These are phyloP conservation scores for Drosophila vallismaia DNA, from an alignment of 2,888 invertebrate genomes.

Conservation along the genomic window DNA sequence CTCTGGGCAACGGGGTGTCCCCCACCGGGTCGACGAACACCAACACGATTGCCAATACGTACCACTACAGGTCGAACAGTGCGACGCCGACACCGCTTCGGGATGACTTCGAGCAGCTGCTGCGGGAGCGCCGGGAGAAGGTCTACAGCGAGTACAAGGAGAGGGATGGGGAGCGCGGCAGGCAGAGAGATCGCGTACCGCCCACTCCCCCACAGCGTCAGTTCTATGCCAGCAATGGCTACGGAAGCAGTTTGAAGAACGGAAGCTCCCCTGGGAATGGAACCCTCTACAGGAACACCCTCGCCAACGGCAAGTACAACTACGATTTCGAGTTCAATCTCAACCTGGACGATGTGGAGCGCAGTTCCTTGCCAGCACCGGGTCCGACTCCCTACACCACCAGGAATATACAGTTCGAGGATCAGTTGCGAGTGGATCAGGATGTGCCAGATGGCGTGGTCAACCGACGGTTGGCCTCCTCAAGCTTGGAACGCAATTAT, in stretches of 20 bases:
- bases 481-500: slow-evolving; percentile 83
- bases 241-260: slow-evolving; percentile 26
- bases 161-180: slow-evolving; percentile 20
- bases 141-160: slow-evolving; percentile 75
- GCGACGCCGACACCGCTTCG: slow-evolving; percentile 75
- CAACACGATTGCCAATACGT: slow-evolving; percentile 76
- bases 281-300: slow-evolving; percentile 4
- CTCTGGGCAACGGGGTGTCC: slow-evolving; percentile 83
- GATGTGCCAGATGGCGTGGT: slow-evolving; percentile 74
- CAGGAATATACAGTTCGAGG: slow-evolving; percentile 47
- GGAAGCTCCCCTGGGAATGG: slow-evolving; percentile 18
- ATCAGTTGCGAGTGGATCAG: slow-evolving; percentile 35
- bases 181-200: slow-evolving; percentile 51
- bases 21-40: slow-evolving; percentile 52
- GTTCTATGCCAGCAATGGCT: slow-evolving; percentile 26
- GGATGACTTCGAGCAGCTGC: slow-evolving; percentile 83
- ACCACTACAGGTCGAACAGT: slow-evolving; percentile 69
- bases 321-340: slow-evolving; percentile 80
- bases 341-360: slow-evolving; percentile 71
- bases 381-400: slow-evolving; percentile 54
- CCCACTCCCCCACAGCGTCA: slow-evolving; percentile 62
- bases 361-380: slow-evolving; percentile 53
- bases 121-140: slow-evolving; percentile 83
- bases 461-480: slow-evolving; percentile 54
- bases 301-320: slow-evolving; percentile 67